Evolutionary conservation across 2,888 invertebrate genomes (phyloP), one percentile per base, ranked within the genome.

Genomic region (Luperina testacea): DNA sequence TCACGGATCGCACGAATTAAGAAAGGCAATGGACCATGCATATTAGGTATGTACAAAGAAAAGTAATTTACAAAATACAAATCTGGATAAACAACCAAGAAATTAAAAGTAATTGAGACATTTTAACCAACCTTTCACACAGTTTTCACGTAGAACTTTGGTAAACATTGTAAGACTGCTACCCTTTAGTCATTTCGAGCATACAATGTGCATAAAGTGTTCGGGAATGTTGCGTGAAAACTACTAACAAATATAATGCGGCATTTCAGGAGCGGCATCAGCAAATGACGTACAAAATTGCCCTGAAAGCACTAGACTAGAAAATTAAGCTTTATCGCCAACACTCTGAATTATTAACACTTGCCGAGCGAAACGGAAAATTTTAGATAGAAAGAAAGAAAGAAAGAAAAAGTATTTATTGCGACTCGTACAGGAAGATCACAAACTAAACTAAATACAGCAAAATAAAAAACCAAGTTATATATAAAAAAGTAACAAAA

Each of bases 301-400:
- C 77, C 69, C 70, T 68, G 57, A 80, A 85, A 87, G 77, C 69
- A 77, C 71, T 75, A 76, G 80, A 80, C 72, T 69, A 79, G 80
- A 82, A 82, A 80, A 87, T 87, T 87, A 87, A 80, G 80, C 69
- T 86, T 86, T 85, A 77, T 80, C 75, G 74, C 72, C 45, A 82
- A 79, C 75, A 82, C 82, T 87, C 70, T 65, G 73, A 65, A 78
- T 83, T 32, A 85, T 81, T 78, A 83, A 76, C 74, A 75, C 68
- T 86, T 72, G 59, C 64, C 24, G 74, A 69, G 72, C 72, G 74
- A 65, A 77, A 73, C 48, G 77, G 69, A 79, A 83, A 82, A 74
- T 78, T 83, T n/a, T n/a, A n/a, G n/a, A n/a, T n/a, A n/a, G n/a
- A n/a, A n/a, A n/a, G n/a, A n/a, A n/a, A n/a, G n/a, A n/a, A n/a